These are phyloP conservation scores for Schizopygopsis malacanthus DNA, from an alignment of 2,797 vertebrate species.

Conservation along the genomic window DNA sequence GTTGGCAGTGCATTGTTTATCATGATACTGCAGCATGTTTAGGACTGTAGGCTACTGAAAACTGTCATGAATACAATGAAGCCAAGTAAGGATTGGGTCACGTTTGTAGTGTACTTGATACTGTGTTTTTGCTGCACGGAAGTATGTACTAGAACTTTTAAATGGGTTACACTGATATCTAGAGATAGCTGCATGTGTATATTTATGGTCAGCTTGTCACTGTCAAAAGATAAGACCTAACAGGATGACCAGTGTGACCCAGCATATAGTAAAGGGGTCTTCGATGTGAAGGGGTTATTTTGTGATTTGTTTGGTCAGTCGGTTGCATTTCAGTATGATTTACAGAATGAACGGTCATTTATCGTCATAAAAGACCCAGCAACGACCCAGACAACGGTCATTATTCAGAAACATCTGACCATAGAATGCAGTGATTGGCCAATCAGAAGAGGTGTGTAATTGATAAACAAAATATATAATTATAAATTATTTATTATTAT, in stretches of 20 bases:
- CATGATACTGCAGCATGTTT: not conserved
- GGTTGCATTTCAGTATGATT: not conserved
- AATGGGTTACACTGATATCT: not conserved
- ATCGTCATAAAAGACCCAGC: too few relatives aligned
- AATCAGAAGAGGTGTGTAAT: not conserved
- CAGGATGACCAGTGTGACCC: not conserved
- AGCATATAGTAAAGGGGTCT: not conserved
- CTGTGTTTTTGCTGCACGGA: not conserved
- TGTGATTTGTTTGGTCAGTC: not conserved
- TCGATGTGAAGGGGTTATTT: not conserved
- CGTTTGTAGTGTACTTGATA: not conserved
- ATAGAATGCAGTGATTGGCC: not conserved
- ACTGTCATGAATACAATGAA: slow-evolving; percentile 11
- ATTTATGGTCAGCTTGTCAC: not conserved
- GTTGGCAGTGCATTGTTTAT: not conserved
- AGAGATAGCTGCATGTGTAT: not conserved
- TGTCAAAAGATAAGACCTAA: not conserved
- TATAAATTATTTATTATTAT: not conserved
- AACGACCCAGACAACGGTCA: not conserved
- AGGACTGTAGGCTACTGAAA: not conserved
- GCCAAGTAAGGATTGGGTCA: not conserved
- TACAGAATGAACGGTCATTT: not conserved
- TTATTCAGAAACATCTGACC: not conserved
- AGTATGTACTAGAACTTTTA: not conserved
- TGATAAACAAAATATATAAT: not conserved